phyloP scores from a whole-genome alignment of 1,140 invertebrate genomes.

The Druon quercuslanigerum region DNA sequence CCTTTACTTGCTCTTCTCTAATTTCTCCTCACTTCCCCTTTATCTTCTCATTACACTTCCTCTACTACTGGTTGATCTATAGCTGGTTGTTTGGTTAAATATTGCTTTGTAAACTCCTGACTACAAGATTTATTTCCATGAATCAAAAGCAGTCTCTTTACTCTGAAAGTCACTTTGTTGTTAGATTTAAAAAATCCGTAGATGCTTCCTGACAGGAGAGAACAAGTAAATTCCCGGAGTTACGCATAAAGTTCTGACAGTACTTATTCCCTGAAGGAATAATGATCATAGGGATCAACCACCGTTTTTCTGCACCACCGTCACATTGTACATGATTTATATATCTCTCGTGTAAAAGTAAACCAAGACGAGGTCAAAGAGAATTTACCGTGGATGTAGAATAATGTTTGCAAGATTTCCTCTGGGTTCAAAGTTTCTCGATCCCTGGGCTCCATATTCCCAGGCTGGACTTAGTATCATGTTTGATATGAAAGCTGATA shows the following conservation, averaged over 20 bases:
- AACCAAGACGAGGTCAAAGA: conserved; percentile 24
- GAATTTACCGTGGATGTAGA: conserved; percentile 23
- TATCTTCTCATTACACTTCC: too few species aligned
- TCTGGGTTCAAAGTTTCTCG: conserved; percentile 17
- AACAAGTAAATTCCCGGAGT: conserved; percentile 14
- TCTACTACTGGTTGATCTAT: too few species aligned
- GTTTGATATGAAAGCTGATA: conserved; percentile 28
- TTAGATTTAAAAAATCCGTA: background rate
- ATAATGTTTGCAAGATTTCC: conserved; percentile 29
- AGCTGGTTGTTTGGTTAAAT: too few species aligned
- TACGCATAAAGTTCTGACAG: conserved; percentile 22
- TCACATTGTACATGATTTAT: conserved; percentile 29
- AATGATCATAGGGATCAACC: conserved; percentile 26
- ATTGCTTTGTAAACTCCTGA: too few species aligned
- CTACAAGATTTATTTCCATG: too few species aligned
- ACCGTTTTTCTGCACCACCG: conserved; percentile 13
- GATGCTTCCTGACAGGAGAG: background rate
- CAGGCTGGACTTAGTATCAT: conserved; percentile 27
- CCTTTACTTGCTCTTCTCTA: too few species aligned
- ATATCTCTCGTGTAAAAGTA: conserved; percentile 21
- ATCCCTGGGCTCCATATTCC: background rate
- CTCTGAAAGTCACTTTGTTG: too few species aligned
- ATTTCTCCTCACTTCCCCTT: too few species aligned
- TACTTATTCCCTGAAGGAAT: conserved; percentile 18
- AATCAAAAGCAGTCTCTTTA: background rate